A percentile compares a stretch with the other conserved stretches of the same genome.
phyloP scores from a whole-genome alignment of 2,888 invertebrate genomes.

The Drosophila putrida region DNA sequence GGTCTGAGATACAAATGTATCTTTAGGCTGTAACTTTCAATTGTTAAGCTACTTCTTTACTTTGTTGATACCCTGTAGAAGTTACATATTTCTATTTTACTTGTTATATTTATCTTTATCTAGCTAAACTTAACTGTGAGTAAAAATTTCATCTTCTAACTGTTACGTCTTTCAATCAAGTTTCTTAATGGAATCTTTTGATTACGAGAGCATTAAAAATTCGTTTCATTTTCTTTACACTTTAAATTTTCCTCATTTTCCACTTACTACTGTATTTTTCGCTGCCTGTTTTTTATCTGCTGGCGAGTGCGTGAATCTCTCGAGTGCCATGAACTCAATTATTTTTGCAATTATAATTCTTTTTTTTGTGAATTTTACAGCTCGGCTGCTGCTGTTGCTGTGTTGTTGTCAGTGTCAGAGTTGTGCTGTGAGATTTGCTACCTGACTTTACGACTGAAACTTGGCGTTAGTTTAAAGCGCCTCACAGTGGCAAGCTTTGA shows the following conservation, averaged over 20 bases:
- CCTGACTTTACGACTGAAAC: conserved; percentile 28
- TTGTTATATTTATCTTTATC: too few relatives aligned
- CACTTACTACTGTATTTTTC: conserved; percentile 15
- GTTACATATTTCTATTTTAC: too few relatives aligned
- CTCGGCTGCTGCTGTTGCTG: conserved; percentile 33
- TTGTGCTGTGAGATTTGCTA: conserved; percentile 24
- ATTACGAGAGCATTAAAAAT: conserved; percentile 8
- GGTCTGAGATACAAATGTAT: background rate
- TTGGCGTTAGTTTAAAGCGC: conserved; percentile 23
- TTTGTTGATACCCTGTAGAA: too few relatives aligned
- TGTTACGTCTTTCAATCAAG: background rate
- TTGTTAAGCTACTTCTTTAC: too few relatives aligned
- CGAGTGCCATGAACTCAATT: conserved; percentile 76
- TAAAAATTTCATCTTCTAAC: too few relatives aligned
- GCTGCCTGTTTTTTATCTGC: conserved; percentile 39
- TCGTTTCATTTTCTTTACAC: conserved; percentile 8
- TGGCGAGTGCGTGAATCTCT: conserved; percentile 50
- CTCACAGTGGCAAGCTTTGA: conserved; percentile 10
- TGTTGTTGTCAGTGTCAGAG: conserved; percentile 22
- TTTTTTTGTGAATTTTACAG: conserved; percentile 35
- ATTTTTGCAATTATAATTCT: conserved; percentile 73
- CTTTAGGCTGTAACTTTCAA: background rate
- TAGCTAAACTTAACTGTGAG: too few relatives aligned
- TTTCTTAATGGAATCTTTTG: background rate
- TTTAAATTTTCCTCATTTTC: conserved; percentile 18